Conservation (phyloP, 2,113 vertebrate genomes). For the Sylvia atricapilla region DNA sequence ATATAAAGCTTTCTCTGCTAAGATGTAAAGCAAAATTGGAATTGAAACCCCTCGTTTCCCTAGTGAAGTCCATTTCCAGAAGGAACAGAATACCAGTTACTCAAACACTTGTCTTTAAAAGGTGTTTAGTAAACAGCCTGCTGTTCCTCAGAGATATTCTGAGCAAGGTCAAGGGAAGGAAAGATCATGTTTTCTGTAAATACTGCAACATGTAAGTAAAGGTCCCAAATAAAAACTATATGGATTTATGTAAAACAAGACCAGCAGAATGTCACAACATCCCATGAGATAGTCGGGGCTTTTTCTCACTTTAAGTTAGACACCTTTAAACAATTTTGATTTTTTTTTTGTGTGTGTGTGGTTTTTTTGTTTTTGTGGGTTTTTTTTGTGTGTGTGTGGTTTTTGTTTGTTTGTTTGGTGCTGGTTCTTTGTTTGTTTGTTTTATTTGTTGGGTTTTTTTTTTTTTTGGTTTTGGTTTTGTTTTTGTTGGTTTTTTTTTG, state of each 20-base stretch:
- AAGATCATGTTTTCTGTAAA: constrained; percentile 35
- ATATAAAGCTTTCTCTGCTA: not conserved
- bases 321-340: constrained; percentile 14
- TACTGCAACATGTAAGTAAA: not conserved
- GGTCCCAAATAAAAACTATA: not conserved
- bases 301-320: constrained; percentile 7
- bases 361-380: not conserved
- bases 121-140: not conserved
- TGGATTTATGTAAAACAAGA: constrained; percentile 46
- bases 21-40: not conserved
- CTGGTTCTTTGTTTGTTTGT: not conserved
- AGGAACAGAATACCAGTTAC: not conserved
- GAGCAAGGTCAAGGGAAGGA: constrained; percentile 1
- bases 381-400: no score
- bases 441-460: no score
- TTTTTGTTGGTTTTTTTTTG: no score
- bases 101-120: constrained; percentile 10
- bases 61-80: not conserved
- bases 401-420: not conserved
- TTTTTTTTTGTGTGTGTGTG: not conserved
- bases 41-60: not conserved
- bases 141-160: not conserved
- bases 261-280: constrained; percentile 1
- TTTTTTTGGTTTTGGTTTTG: no score
- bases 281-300: not conserved